A percentile compares a stretch with the other conserved stretches of the same genome.
Conservation (phyloP, 2,888 invertebrate genomes). For the Ochropleura leucogaster region DNA sequence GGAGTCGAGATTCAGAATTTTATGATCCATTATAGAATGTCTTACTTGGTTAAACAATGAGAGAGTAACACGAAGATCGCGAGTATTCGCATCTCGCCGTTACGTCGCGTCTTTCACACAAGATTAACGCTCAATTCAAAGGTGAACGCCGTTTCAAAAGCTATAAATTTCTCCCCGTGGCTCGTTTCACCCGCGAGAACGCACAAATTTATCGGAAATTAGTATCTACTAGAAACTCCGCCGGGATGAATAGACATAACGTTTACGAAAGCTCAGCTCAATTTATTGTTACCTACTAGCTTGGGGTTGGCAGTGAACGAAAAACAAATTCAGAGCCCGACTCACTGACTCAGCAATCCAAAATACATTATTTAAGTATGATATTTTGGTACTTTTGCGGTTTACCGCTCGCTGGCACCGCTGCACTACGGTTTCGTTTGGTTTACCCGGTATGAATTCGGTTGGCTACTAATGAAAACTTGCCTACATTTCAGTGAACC, state of each 20-base stretch:
- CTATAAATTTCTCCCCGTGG: slow-evolving; percentile 85
- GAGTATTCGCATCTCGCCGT: slow-evolving; percentile 74
- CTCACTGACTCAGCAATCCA: slow-evolving; percentile 45
- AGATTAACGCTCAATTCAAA: slow-evolving; percentile 89
- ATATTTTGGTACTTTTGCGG: slow-evolving; percentile 46
- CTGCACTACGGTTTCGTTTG: slow-evolving; percentile 23
- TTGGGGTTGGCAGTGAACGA: slow-evolving; percentile 33
- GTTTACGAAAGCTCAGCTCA: slow-evolving; percentile 66
- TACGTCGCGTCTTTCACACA: slow-evolving; percentile 85
- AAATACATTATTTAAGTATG: slow-evolving; percentile 39
- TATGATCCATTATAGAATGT: slow-evolving; percentile 32
- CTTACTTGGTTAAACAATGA: slow-evolving; percentile 58
- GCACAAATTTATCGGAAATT: slow-evolving; percentile 89
- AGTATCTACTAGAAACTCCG: slow-evolving; percentile 82
- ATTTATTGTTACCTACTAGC: slow-evolving; percentile 56
- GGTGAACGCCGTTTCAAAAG: slow-evolving; percentile 86
- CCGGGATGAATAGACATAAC: slow-evolving; percentile 72
- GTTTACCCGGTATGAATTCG: slow-evolving; percentile 23
- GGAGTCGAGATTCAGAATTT: slow-evolving; percentile 23
- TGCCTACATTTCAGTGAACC: slow-evolving; percentile 14
- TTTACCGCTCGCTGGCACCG: slow-evolving; percentile 30
- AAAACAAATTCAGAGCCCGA: slow-evolving; percentile 40
- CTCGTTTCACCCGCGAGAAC: slow-evolving; percentile 86
- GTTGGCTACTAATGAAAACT: slow-evolving; percentile 39
- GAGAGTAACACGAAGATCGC: slow-evolving; percentile 65